Conservation (phyloP, 2,113 vertebrate species). For the Gobius niger region DNA sequence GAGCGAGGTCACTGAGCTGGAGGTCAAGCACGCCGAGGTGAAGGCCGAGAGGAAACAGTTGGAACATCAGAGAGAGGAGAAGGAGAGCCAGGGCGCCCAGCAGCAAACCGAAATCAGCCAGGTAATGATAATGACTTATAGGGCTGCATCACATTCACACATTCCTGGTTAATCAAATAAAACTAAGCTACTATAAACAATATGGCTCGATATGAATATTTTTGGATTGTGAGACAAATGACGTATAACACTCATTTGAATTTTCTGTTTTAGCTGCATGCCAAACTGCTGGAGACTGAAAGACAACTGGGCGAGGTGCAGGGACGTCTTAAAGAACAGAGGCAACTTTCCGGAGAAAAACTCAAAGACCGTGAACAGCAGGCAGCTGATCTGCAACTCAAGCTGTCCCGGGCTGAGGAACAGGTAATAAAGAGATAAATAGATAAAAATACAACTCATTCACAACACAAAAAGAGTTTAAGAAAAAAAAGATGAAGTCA, state of each 20-base stretch:
- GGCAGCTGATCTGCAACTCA: constrained; percentile 91
- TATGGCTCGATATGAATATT: too few relatives aligned
- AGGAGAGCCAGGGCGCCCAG: constrained; percentile 86
- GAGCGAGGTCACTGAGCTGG: constrained; percentile 84
- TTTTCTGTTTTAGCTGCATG: constrained; percentile 80
- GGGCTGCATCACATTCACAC: neutral
- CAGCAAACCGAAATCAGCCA: constrained; percentile 92
- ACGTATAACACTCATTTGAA: neutral
- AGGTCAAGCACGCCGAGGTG: constrained; percentile 87
- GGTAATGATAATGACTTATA: constrained; percentile 65
- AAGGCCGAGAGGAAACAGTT: constrained; percentile 92
- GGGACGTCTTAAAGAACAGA: constrained; percentile 96
- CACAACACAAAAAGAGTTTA: neutral
- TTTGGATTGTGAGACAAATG: too few relatives aligned
- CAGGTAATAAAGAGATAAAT: constrained; percentile 75
- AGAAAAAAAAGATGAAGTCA: neutral
- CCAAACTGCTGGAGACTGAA: constrained; percentile 92
- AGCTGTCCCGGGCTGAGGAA: constrained; percentile 91
- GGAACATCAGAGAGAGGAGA: constrained; percentile 92
- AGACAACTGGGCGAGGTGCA: constrained; percentile 92
- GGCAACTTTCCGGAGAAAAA: constrained; percentile 95
- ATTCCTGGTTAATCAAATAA: too few relatives aligned
- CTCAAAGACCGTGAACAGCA: constrained; percentile 96
- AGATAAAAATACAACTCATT: too few relatives aligned
- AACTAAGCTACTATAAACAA: too few relatives aligned